Evolutionary conservation across 1,140 invertebrate species (phyloP).

Genomic region (Phthorimaea operculella): DNA sequence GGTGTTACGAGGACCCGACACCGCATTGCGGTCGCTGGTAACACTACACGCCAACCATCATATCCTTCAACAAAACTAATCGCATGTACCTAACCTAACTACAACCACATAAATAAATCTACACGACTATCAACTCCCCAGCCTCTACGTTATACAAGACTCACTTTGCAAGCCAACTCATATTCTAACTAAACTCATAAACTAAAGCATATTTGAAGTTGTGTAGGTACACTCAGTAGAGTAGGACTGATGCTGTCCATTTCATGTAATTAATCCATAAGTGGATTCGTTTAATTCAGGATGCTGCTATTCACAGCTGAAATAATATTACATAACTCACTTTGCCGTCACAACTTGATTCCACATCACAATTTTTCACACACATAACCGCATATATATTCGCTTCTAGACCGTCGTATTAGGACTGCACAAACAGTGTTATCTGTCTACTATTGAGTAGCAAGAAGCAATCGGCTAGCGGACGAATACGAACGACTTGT

Average conservation of each 20-base stretch:
- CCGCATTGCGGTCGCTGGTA: constrained; percentile 26
- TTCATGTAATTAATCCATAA: too few species aligned
- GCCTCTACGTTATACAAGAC: neutral
- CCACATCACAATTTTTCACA: constrained; percentile 38
- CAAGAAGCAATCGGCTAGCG: neutral
- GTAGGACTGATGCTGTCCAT: too few species aligned
- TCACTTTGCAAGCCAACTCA: too few species aligned
- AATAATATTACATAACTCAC: constrained; percentile 29
- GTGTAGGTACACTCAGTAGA: too few species aligned
- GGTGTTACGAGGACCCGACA: constrained; percentile 19
- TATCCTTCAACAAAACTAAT: neutral
- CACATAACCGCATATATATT: constrained; percentile 27
- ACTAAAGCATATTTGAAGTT: too few species aligned
- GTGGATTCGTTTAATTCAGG: too few species aligned
- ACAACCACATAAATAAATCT: neutral
- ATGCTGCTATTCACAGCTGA: too few species aligned
- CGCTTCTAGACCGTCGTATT: constrained; percentile 23
- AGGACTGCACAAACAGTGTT: constrained; percentile 40
- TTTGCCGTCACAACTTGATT: constrained; percentile 48
- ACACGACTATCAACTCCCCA: neutral
- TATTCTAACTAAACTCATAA: too few species aligned
- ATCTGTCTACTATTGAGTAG: constrained; percentile 6
- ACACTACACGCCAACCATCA: neutral
- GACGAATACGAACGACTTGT: neutral
- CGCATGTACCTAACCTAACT: neutral